These are phyloP conservation scores for Dugesia japonica DNA, from an alignment of 2,888 invertebrate genomes.

Conservation along the genomic window DNA sequence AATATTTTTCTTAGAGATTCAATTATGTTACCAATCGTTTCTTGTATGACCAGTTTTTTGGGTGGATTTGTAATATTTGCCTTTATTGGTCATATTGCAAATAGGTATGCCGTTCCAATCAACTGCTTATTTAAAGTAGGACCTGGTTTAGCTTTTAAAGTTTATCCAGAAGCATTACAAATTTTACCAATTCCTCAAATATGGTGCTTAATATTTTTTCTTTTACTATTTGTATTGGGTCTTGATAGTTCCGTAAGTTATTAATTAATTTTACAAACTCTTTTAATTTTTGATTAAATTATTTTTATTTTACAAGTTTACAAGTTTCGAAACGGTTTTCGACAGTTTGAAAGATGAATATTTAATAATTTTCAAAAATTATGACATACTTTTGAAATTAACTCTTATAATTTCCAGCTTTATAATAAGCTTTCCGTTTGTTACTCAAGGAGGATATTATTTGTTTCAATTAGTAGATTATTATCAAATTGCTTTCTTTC, in stretches of 20 bases:
- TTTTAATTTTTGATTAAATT: neutral
- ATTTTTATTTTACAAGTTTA: neutral
- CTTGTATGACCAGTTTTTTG: neutral
- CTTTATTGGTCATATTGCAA: neutral
- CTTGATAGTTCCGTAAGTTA: neutral
- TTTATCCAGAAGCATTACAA: neutral
- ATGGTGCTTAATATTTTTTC: neutral
- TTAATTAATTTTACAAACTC: too few relatives aligned
- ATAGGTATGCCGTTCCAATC: neutral
- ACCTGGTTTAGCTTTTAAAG: neutral
- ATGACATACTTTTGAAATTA: neutral
- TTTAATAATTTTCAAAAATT: neutral
- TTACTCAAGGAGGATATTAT: constrained; percentile 10
- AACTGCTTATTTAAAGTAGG: neutral
- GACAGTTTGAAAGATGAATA: neutral
- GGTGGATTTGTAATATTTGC: constrained; percentile 16
- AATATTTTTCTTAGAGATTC: too few relatives aligned
- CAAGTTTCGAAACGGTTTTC: neutral
- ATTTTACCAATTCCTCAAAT: neutral
- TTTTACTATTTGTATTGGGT: neutral
- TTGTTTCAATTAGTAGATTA: constrained; percentile 6
- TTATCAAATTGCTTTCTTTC: neutral
- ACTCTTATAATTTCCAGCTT: neutral
- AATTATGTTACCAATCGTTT: neutral
- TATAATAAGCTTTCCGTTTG: neutral